Percentiles rank a stretch among this genome's conserved stretches.
Evolutionary conservation across 2,113 vertebrate species (phyloP).

Genomic region (Garra rufa): DNA sequence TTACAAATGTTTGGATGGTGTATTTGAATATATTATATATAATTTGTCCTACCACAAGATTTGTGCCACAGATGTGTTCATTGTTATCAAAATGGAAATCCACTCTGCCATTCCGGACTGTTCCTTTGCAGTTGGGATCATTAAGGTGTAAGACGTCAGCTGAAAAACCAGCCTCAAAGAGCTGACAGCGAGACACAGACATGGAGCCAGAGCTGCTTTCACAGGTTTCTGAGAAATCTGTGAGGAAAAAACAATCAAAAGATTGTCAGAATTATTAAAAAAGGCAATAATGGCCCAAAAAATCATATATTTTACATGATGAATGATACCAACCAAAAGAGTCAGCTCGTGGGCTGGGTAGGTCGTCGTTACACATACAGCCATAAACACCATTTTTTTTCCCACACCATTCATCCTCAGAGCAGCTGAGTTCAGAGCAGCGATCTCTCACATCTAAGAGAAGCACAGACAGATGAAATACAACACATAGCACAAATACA

Average conservation of each 20-base stretch:
- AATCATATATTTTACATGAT: too few species aligned
- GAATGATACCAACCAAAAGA: slow-evolving; percentile 57
- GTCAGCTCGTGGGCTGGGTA: slow-evolving; percentile 49
- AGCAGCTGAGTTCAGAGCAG: slow-evolving; percentile 66
- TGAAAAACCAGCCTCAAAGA: too few species aligned
- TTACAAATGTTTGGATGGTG: background rate
- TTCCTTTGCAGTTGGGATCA: too few species aligned
- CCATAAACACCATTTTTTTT: slow-evolving; percentile 66
- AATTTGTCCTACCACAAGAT: slow-evolving; percentile 58
- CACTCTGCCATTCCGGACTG: too few species aligned
- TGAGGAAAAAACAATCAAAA: background rate
- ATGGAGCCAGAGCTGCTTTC: slow-evolving; percentile 23
- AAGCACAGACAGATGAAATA: background rate
- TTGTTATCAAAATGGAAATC: too few species aligned
- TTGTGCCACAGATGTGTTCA: slow-evolving; percentile 66
- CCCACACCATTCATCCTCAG: slow-evolving; percentile 73
- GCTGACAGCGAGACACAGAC: too few species aligned
- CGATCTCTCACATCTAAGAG: slow-evolving; percentile 62
- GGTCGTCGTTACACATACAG: slow-evolving; percentile 69
- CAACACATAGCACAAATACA: too few species aligned
- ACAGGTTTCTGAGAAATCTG: slow-evolving; percentile 67
- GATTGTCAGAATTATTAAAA: background rate
- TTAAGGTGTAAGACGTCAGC: too few species aligned
- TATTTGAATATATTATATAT: background rate
- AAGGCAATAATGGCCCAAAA: too few species aligned